Conservation (phyloP, 2,797 vertebrate genomes). For the Taeniopygia guttata region DNA sequence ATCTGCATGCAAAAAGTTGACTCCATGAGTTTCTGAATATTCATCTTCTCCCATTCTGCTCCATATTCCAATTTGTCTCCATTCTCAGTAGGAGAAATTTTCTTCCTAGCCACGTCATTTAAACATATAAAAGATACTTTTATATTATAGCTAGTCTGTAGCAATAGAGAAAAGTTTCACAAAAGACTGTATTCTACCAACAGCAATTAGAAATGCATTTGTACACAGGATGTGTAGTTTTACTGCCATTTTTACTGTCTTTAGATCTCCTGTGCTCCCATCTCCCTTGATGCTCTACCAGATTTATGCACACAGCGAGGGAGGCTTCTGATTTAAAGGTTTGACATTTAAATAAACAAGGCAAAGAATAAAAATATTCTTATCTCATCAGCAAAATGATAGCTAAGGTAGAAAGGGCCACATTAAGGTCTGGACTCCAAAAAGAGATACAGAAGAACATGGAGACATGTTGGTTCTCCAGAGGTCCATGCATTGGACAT, state of each 20-base stretch:
- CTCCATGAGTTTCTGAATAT: constrained; percentile 15
- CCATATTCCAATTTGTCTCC: neutral
- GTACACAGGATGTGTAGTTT: neutral
- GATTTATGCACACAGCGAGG: neutral
- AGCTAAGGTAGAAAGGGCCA: neutral
- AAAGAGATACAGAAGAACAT: neutral
- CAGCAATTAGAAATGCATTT: constrained; percentile 9
- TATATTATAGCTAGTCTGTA: neutral
- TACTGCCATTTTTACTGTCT: neutral
- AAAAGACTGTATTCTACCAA: neutral
- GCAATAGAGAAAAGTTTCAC: neutral
- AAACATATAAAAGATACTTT: neutral
- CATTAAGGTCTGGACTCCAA: neutral
- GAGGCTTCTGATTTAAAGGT: constrained; percentile 22
- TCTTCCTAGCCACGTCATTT: neutral
- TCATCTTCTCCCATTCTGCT: neutral
- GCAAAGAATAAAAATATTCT: neutral
- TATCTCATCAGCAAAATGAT: neutral
- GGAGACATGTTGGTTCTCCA: neutral
- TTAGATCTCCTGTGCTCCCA: neutral
- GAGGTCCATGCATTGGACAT: neutral
- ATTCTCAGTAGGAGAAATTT: neutral
- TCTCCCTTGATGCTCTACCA: neutral
- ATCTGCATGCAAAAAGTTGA: constrained; percentile 11
- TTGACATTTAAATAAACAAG: constrained; percentile 25